Evolutionary conservation across 1,140 invertebrate species (phyloP).

Genomic region (Drosophila kikkawai): DNA sequence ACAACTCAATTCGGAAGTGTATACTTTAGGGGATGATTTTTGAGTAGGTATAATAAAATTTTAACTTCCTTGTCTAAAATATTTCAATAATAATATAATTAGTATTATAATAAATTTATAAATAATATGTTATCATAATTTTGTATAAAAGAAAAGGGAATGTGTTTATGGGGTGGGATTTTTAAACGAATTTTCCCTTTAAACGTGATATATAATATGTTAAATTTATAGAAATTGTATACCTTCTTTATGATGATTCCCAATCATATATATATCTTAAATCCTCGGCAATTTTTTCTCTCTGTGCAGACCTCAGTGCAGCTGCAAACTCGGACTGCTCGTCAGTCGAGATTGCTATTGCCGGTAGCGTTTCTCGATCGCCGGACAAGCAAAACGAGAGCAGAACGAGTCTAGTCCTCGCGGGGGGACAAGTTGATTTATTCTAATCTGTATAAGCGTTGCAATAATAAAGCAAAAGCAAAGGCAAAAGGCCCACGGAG

Average conservation of each 20-base stretch:
- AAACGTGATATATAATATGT: too few relatives aligned
- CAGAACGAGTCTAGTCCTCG: constrained; percentile 20
- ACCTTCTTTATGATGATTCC: neutral
- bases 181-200: too few relatives aligned
- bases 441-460: constrained; percentile 81
- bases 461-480: constrained; percentile 79
- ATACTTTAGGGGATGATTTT: neutral
- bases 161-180: too few relatives aligned
- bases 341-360: constrained; percentile 53
- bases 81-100: neutral
- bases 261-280: neutral
- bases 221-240: neutral
- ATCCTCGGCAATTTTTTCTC: neutral
- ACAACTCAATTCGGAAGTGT: neutral
- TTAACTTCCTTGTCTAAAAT: neutral
- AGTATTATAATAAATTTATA: neutral
- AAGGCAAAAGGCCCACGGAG: constrained; percentile 52
- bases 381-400: constrained; percentile 41
- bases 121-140: too few relatives aligned
- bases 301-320: constrained; percentile 17
- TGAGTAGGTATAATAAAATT: neutral
- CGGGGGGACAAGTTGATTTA: constrained; percentile 70
- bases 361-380: constrained; percentile 74
- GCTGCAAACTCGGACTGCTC: constrained; percentile 48
- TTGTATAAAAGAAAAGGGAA: too few relatives aligned